phyloP scores from a whole-genome alignment of 2,888 invertebrate species.

The Nymphalis c-album region DNA sequence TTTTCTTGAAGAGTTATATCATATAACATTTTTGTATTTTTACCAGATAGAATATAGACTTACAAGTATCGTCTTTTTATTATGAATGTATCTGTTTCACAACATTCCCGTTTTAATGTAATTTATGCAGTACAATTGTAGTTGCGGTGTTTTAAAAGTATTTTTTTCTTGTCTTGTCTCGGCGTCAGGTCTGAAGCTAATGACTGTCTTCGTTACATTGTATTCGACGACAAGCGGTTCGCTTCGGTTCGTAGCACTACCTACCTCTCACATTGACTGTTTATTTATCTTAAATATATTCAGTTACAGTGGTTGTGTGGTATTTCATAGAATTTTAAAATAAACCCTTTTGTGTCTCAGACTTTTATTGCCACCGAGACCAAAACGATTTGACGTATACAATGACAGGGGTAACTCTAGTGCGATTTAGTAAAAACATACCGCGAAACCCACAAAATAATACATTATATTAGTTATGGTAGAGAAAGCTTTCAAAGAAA shows the following conservation, averaged over 20 bases:
- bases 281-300: slow-evolving; percentile 35
- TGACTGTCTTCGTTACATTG: slow-evolving; percentile 34
- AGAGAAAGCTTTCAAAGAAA: neutral
- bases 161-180: slow-evolving; percentile 20
- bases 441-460: slow-evolving; percentile 18
- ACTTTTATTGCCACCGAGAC: slow-evolving; percentile 73
- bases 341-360: slow-evolving; percentile 57
- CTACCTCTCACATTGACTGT: slow-evolving; percentile 35
- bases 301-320: slow-evolving; percentile 35
- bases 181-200: slow-evolving; percentile 30
- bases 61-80: neutral
- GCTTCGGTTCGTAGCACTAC: slow-evolving; percentile 33
- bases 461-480: slow-evolving; percentile 13
- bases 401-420: slow-evolving; percentile 2
- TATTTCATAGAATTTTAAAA: slow-evolving; percentile 40
- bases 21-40: too few species aligned
- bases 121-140: slow-evolving; percentile 28
- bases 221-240: slow-evolving; percentile 34
- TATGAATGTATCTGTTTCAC: slow-evolving; percentile 20
- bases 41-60: too few species aligned
- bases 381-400: slow-evolving; percentile 40
- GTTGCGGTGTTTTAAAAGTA: slow-evolving; percentile 24
- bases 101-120: slow-evolving; percentile 19
- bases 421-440: neutral
- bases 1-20: too few species aligned